phyloP scores from a whole-genome alignment of 2,113 vertebrate genomes.

The Furnarius figulus region DNA sequence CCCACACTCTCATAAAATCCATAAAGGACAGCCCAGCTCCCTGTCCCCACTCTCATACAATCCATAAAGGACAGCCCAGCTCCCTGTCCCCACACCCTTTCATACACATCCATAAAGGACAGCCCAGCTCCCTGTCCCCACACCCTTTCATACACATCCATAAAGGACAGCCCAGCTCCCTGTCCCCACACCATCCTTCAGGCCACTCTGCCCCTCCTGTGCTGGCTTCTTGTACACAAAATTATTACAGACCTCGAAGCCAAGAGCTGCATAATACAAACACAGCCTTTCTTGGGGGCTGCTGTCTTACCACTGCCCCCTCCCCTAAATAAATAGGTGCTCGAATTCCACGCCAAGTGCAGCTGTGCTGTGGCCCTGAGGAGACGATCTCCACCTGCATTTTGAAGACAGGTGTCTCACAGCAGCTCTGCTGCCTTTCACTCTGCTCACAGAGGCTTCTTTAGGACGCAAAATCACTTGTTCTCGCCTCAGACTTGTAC shows the following conservation, averaged over 20 bases:
- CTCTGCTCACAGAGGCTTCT: not conserved
- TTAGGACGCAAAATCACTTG: rapidly evolving
- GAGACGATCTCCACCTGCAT: not conserved
- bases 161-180: not conserved
- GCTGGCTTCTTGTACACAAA: not conserved
- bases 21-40: no score
- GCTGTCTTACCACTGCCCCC: no score
- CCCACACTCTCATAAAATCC: no score
- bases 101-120: no score
- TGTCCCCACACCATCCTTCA: rapidly evolving
- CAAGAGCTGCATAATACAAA: not conserved
- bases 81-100: no score
- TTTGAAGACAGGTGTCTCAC: not conserved
- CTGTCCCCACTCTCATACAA: no score
- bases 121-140: no score
- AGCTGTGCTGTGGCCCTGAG: not conserved
- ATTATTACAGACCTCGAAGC: not conserved
- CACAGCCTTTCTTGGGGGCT: no score
- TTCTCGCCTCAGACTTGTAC: not conserved
- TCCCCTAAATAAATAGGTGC: not conserved
- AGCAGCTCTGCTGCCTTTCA: no score
- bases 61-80: no score
- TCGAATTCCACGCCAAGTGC: not conserved
- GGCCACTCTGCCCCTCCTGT: rapidly evolving
- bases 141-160: not conserved